Evolutionary conservation across 2,888 invertebrate species (phyloP), one percentile per base, ranked within the genome.

Genomic region (Andrena dorsata): DNA sequence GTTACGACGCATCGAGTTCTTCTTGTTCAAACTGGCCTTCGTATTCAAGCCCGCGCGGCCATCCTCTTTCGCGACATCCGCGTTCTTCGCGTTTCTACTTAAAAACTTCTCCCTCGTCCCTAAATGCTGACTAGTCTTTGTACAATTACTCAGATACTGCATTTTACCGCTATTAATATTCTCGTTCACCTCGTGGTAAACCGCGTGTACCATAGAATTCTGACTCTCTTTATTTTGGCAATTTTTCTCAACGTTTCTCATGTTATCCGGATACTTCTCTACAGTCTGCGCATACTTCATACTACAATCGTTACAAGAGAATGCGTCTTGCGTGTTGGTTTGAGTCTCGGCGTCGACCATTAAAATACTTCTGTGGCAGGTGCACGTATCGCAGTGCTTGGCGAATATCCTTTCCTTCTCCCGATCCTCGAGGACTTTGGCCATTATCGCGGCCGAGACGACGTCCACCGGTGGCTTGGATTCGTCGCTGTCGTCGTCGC

Each of bases 371-470:
- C 91, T 91, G 68, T 94, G 92, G 93, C 98, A 98, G 60, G 96
- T 96, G 90, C 98, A 98, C 1, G 97, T 97, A 90, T 97, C 97
- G 94, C 98, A 98, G 92, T 98, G 98, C 93, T 97, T 97, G 1
- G 96, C 95, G 70, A 96, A 96, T 74, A 97, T 96, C 85, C 96
- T 94, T 88, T 98, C 98, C 80, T 97, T 96, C 89, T 98, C 98
- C 80, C 97, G 95, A 91, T 98, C 98, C 94, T 98, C 97, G 41
- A 98, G 95, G 82, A 98, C 97, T 95, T 98, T 98, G 2, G 98
- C 98, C 97, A 98, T 97, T 70, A 98, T 96, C 10, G 98, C 97
- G 30, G 98, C 98, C 3, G 98, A 98, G 16, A 97, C 97, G 89
- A 97, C 96, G 90, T 97, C 97, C 71, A 97, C 96, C 85, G 96